Percentiles rank a stretch among this genome's conserved stretches.
Evolutionary conservation across 1,140 invertebrate genomes (phyloP).

Genomic region (Drosophila tani): DNA sequence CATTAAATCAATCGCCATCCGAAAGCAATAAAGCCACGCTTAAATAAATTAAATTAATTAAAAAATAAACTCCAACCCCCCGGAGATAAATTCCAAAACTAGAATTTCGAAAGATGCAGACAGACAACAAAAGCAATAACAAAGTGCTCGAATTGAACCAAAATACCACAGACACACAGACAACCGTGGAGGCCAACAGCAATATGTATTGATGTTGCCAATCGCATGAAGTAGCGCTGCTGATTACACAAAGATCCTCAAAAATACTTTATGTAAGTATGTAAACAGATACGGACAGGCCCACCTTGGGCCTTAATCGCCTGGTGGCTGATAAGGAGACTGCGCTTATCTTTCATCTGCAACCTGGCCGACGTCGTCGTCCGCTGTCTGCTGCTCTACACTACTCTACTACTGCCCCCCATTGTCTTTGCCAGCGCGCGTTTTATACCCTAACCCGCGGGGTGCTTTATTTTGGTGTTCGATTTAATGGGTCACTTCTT

Average conservation of each 20-base stretch:
- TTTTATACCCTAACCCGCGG: constrained; percentile 26
- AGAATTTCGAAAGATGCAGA: constrained; percentile 45
- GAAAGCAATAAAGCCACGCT: constrained; percentile 6
- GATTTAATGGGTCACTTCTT: neutral
- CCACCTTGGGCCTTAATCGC: constrained; percentile 49
- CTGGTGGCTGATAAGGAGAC: constrained; percentile 46
- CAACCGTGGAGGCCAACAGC: constrained; percentile 24
- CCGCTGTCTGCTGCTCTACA: constrained; percentile 20
- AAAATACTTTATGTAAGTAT: constrained; percentile 59
- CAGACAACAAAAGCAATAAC: constrained; percentile 76
- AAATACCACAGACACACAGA: constrained; percentile 69
- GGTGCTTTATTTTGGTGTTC: neutral
- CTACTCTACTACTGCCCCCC: constrained; percentile 33
- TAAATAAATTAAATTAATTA: neutral
- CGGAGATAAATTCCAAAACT: constrained; percentile 6
- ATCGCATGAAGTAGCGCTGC: constrained; percentile 36
- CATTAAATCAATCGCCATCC: constrained; percentile 21
- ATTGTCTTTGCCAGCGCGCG: constrained; percentile 48
- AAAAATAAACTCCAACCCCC: neutral
- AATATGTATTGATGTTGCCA: constrained; percentile 58
- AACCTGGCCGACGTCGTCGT: constrained; percentile 34
- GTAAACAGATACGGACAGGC: constrained; percentile 54
- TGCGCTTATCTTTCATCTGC: constrained; percentile 59
- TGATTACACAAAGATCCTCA: constrained; percentile 60
- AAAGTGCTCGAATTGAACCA: constrained; percentile 73